These are phyloP conservation scores for Erinaceus europaeus DNA, from an alignment of 2,113 vertebrate species.

Conservation along the genomic window DNA sequence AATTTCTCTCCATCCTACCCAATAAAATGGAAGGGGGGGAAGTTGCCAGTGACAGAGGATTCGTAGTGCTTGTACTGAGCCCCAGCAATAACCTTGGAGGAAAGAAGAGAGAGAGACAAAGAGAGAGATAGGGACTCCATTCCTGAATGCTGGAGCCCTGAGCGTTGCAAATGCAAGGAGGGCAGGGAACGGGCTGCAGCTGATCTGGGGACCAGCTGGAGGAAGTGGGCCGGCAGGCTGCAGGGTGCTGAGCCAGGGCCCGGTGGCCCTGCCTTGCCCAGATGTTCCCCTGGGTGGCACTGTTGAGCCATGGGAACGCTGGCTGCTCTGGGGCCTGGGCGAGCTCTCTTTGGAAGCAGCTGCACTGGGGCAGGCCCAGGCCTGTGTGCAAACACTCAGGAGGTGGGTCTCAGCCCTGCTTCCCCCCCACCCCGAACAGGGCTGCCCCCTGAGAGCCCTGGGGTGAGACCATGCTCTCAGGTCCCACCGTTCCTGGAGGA, in stretches of 20 bases:
- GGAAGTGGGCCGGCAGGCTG: neutral
- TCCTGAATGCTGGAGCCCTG: neutral
- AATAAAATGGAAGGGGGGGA: too few relatives aligned
- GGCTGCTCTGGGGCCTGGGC: neutral
- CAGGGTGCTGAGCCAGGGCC: too few relatives aligned
- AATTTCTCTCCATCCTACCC: too few relatives aligned
- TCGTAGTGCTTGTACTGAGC: too few relatives aligned
- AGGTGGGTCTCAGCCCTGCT: too few relatives aligned
- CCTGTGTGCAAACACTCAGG: neutral
- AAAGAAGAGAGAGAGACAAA: too few relatives aligned
- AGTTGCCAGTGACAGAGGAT: too few relatives aligned
- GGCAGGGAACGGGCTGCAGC: fast-evolving
- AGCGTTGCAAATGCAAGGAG: too few relatives aligned
- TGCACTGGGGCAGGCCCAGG: neutral
- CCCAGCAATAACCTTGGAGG: too few relatives aligned
- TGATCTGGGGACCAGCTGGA: fast-evolving
- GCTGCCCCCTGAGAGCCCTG: too few relatives aligned
- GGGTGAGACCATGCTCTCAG: neutral
- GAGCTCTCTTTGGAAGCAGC: neutral
- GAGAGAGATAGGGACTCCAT: neutral
- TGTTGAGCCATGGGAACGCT: conserved; percentile 72
- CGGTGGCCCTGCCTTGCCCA: fast-evolving
- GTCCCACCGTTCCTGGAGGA: too few relatives aligned
- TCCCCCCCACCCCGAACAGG: too few relatives aligned
- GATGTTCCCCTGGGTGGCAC: conserved; percentile 84